Conservation (phyloP, 53 echinoderm and acorn worm genomes). For the Patiria pectinifera region DNA sequence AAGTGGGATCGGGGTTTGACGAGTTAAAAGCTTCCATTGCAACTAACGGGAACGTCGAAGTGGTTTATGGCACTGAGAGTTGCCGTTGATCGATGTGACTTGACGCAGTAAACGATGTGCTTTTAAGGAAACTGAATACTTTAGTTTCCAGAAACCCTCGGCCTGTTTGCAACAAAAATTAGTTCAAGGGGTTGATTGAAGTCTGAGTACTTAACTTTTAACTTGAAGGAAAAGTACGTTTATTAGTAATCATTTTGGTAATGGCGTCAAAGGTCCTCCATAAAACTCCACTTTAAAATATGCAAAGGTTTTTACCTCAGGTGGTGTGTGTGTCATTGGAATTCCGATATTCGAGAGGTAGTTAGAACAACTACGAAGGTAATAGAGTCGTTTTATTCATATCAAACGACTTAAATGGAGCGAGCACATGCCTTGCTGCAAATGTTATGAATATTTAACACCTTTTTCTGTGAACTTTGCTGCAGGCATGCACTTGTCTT, state of each 20-base stretch:
- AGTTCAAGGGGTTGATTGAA: neutral
- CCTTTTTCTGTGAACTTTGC: too few relatives aligned
- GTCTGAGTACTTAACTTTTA: neutral
- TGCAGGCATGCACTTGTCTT: too few relatives aligned
- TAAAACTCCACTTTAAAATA: too few relatives aligned
- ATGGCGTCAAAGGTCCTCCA: neutral
- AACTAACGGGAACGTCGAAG: neutral
- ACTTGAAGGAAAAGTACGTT: too few relatives aligned
- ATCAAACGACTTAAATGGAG: too few relatives aligned
- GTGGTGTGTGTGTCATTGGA: too few relatives aligned
- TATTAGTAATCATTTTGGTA: neutral
- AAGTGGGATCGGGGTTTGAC: neutral
- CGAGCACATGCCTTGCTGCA: too few relatives aligned
- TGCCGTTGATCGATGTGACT: neutral
- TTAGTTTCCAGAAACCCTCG: neutral
- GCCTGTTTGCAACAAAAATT: neutral
- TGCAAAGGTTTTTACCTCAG: too few relatives aligned
- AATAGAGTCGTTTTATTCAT: too few relatives aligned
- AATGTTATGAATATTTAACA: too few relatives aligned
- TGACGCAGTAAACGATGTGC: neutral
- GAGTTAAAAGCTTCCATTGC: neutral
- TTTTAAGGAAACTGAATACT: neutral
- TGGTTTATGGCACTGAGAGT: neutral
- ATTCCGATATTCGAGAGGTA: too few relatives aligned
- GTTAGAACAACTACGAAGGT: too few relatives aligned